These are phyloP conservation scores for Dicerorhinus sumatrensis DNA, from an alignment of 2,113 vertebrate species.

Conservation along the genomic window DNA sequence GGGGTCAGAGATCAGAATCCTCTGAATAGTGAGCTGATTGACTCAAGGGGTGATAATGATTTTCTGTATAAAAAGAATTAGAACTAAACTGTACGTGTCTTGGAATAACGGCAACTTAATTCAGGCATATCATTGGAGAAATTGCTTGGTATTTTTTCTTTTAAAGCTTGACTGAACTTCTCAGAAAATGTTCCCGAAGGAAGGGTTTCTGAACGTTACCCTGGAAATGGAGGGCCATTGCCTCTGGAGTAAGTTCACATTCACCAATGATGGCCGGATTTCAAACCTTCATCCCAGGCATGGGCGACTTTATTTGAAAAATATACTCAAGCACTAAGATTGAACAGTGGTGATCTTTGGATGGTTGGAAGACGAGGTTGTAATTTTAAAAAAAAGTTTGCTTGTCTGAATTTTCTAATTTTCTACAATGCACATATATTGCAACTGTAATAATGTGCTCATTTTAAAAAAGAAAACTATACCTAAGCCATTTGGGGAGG, in stretches of 20 bases:
- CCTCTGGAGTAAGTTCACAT: neutral
- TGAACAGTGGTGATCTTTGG: neutral
- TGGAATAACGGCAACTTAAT: constrained; percentile 50
- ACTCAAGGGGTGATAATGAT: neutral
- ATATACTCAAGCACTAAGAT: neutral
- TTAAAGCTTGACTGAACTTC: neutral
- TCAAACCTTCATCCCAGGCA: neutral
- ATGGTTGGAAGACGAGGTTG: neutral
- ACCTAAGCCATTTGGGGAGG: neutral
- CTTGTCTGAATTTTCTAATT: neutral
- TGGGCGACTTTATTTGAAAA: neutral
- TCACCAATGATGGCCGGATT: neutral
- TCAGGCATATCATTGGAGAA: constrained; percentile 15
- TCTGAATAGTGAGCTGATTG: constrained; percentile 36
- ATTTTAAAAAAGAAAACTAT: neutral
- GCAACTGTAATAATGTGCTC: neutral
- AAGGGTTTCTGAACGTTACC: neutral
- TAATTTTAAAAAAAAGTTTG: neutral
- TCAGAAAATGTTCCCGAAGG: constrained; percentile 24
- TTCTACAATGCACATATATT: neutral
- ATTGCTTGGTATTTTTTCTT: neutral
- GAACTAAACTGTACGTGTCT: neutral
- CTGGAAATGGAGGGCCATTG: neutral
- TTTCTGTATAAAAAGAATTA: constrained; percentile 22
- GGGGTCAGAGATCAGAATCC: neutral